Evolutionary conservation across 1,140 invertebrate genomes (phyloP), one percentile per base, ranked within the genome.

Genomic region (Drosophila ercepeae): DNA sequence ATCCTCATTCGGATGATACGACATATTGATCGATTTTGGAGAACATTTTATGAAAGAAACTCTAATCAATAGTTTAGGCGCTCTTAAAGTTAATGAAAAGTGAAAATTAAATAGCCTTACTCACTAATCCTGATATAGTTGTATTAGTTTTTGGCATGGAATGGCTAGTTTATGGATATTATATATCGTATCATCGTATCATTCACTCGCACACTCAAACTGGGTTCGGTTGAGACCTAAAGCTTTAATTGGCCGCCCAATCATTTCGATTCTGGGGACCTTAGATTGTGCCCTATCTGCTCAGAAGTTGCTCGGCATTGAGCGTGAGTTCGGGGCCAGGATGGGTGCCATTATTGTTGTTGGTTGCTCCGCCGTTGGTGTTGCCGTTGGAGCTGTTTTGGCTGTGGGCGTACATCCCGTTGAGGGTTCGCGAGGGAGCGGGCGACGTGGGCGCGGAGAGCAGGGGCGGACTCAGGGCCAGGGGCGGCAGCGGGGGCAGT

Each of bases 281-380:
- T 90, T 91, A 91, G 77, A 91, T 71, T 59, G 90, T 91, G 60
- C 55, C 78, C 89, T 91, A 91, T 89, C 90, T 91, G 58, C 78
- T 82, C 44, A 91, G 25, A 23, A 91, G 74, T 18, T 88, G 73
- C 51, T 90, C 89, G 54, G 86, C 83, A 53, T 89, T 91, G 4
- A 91, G 42, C 4, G 75, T 89, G 32, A 91, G 67, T 67, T 91
- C 90, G 27, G 55, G 69, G 2, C 52, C 57, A 7, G 74, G 32
- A 46, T 57, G 59, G 14, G 61, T 53, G 7, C 46, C 71, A 21
- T 64, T 70, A 36, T 60, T 81, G 41, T 36, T 65, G 70, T 54
- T 69, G 21, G 27, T 23, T 4, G 32, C 42, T 13, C 11, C 53
- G 1, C 41, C 49, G 32, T 57, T 49, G 48, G 52, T 60, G 2